A percentile compares a stretch with the other conserved stretches of the same genome.
These are phyloP conservation scores for Schrankia costaestrigalis DNA, from an alignment of 2,888 invertebrate genomes.

Conservation along the genomic window DNA sequence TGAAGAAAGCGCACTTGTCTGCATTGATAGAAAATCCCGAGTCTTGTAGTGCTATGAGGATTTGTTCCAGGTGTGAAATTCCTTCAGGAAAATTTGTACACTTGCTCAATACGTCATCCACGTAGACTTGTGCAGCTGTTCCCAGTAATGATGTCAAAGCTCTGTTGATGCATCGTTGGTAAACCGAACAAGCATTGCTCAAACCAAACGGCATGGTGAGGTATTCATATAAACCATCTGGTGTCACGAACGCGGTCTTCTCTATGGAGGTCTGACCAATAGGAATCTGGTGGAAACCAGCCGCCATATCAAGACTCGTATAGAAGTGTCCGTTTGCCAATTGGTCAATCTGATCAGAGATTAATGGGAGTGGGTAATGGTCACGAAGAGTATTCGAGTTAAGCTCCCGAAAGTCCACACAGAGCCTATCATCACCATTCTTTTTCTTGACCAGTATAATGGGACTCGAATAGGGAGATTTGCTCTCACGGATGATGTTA, in stretches of 20 bases:
- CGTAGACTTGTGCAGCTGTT: constrained; percentile 26
- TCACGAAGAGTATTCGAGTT: constrained; percentile 15
- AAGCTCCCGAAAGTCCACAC: constrained; percentile 15
- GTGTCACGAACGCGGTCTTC: constrained; percentile 34
- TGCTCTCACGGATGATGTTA: background rate
- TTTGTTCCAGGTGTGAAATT: constrained; percentile 17
- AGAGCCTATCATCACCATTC: constrained; percentile 22
- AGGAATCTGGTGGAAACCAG: constrained; percentile 16
- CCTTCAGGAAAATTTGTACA: constrained; percentile 17
- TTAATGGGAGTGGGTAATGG: constrained; percentile 12
- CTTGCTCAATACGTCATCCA: constrained; percentile 33
- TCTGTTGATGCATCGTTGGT: constrained; percentile 8
- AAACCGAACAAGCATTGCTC: constrained; percentile 27
- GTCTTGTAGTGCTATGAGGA: constrained; percentile 12
- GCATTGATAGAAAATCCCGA: constrained; percentile 32
- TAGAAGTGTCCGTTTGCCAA: no score
- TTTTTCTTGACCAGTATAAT: constrained; percentile 30
- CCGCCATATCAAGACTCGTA: constrained; percentile 3
- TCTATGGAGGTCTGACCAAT: constrained; percentile 25
- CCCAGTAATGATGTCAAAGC: constrained; percentile 7
- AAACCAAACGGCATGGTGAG: constrained; percentile 35
- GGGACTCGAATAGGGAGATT: constrained; percentile 13
- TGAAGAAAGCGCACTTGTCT: constrained; percentile 28
- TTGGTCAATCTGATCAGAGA: background rate
- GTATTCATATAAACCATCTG: constrained; percentile 35